Evolutionary conservation across 1,140 invertebrate species (phyloP).

Genomic region (Drosophila navojoa): DNA sequence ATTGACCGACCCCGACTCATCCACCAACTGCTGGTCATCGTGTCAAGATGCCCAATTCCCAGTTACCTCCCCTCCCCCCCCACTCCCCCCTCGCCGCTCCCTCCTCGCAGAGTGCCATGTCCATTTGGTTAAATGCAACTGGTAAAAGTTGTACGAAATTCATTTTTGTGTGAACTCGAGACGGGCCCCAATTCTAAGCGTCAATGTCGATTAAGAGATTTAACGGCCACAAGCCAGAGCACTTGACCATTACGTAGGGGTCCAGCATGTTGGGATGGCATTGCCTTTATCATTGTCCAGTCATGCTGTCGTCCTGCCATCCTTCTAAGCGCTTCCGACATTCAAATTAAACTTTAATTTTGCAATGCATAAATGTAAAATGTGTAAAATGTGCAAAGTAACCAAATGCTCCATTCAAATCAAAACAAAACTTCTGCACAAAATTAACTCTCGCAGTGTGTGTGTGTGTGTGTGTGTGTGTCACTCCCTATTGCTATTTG

Average conservation of each 20-base stretch:
- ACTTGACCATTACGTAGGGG: neutral
- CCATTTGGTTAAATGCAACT: constrained; percentile 72
- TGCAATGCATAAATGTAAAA: constrained; percentile 33
- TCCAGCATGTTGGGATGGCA: constrained; percentile 28
- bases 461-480: constrained; percentile 4
- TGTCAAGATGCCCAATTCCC: constrained; percentile 19
- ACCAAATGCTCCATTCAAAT: constrained; percentile 49
- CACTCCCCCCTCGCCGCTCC: neutral
- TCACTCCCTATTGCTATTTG: constrained; percentile 4
- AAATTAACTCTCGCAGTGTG: neutral
- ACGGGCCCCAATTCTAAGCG: constrained; percentile 55
- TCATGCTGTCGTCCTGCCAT: neutral
- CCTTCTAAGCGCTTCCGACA: constrained; percentile 11
- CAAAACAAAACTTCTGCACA: constrained; percentile 50
- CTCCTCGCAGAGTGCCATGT: neutral
- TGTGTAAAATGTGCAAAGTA: constrained; percentile 28
- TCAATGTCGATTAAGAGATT: constrained; percentile 79
- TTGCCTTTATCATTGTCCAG: neutral
- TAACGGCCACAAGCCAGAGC: constrained; percentile 44
- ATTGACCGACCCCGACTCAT: neutral
- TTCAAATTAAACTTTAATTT: constrained; percentile 61
- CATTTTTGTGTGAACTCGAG: constrained; percentile 50
- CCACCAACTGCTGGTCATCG: neutral
- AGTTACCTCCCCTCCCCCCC: no score
- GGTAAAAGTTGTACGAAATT: constrained; percentile 69